These are phyloP conservation scores for Sepioteuthis lessoniana DNA, from an alignment of 2,888 invertebrate genomes.

Conservation along the genomic window DNA sequence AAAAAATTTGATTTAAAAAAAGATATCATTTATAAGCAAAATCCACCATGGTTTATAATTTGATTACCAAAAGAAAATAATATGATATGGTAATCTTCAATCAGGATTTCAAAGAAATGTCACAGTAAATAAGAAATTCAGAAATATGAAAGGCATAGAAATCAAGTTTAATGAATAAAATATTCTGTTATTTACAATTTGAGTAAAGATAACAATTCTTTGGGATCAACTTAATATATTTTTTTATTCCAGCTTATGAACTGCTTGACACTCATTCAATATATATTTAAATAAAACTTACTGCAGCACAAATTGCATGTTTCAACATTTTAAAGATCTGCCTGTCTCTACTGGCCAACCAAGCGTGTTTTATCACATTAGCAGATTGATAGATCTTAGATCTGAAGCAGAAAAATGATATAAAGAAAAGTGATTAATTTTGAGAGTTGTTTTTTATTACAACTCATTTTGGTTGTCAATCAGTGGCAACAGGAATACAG, in stretches of 20 bases:
- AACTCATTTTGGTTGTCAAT: too few relatives aligned
- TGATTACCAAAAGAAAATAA: too few relatives aligned
- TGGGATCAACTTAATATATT: not conserved
- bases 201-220: not conserved
- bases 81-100: too few relatives aligned
- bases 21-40: too few relatives aligned
- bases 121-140: too few relatives aligned
- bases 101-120: too few relatives aligned
- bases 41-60: too few relatives aligned
- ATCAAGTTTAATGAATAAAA: too few relatives aligned
- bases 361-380: slow-evolving; percentile 71
- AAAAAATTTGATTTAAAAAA: too few relatives aligned
- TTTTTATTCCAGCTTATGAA: not conserved
- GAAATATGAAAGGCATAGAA: too few relatives aligned
- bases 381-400: slow-evolving; percentile 60
- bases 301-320: slow-evolving; percentile 75
- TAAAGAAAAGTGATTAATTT: not conserved
- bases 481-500: too few relatives aligned
- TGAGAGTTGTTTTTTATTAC: too few relatives aligned
- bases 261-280: not conserved
- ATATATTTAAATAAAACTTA: slow-evolving; percentile 58
- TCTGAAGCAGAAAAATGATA: not conserved
- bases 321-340: slow-evolving; percentile 75
- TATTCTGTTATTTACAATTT: not conserved
- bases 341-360: slow-evolving; percentile 72